Percentiles rank a stretch among this genome's conserved stretches.
These are phyloP conservation scores for Punctoribates punctum DNA, from an alignment of 2,888 invertebrate genomes.

Conservation along the genomic window DNA sequence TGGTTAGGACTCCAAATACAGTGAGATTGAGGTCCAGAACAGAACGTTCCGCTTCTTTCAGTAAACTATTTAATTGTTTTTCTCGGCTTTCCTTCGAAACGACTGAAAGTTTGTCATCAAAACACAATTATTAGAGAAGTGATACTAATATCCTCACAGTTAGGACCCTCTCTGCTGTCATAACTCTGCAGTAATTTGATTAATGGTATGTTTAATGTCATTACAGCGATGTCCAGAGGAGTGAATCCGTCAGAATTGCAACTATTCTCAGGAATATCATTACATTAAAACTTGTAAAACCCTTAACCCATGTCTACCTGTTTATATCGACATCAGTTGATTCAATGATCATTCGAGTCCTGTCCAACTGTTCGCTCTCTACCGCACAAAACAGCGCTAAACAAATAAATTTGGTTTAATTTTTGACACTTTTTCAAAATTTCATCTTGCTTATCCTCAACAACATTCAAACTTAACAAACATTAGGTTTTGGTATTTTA, in stretches of 20 bases:
- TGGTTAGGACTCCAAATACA: conserved; percentile 44
- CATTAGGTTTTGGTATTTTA: too few species aligned
- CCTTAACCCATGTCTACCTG: conserved; percentile 62
- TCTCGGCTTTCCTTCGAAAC: conserved; percentile 49
- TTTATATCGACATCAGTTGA: conserved; percentile 90
- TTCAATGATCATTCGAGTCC: conserved; percentile 82
- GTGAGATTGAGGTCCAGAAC: conserved; percentile 43
- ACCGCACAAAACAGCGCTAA: conserved; percentile 88
- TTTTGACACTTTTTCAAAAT: not conserved
- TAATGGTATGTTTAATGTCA: conserved; percentile 81
- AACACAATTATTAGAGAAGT: conserved; percentile 44
- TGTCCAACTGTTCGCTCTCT: conserved; percentile 90
- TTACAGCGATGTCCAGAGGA: conserved; percentile 85
- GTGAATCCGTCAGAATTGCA: conserved; percentile 83
- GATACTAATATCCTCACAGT: conserved; percentile 52
- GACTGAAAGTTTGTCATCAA: not conserved
- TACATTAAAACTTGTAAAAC: not conserved
- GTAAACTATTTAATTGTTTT: conserved; percentile 51
- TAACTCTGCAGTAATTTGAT: conserved; percentile 79
- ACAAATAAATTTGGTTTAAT: not conserved
- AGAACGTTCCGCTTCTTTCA: conserved; percentile 49
- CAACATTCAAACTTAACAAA: too few species aligned
- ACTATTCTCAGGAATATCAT: conserved; percentile 58
- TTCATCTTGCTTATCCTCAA: not conserved
- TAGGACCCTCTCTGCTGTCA: conserved; percentile 56